phyloP scores from a whole-genome alignment of 2,888 invertebrate species.

The Parnassius apollo region DNA sequence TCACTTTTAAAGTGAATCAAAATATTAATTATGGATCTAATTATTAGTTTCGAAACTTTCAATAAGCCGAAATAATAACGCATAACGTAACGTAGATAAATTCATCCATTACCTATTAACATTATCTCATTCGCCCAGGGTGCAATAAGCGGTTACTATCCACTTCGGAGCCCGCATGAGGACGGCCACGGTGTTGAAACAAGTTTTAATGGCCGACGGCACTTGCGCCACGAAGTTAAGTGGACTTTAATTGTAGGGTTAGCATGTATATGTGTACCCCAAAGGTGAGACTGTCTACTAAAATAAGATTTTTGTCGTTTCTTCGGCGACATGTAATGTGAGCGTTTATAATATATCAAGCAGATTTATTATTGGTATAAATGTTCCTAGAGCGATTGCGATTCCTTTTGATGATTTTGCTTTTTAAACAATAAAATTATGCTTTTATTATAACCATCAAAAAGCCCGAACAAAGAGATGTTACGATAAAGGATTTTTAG shows the following conservation, averaged over 20 bases:
- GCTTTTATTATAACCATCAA: too few relatives aligned
- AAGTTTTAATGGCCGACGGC: conserved; percentile 62
- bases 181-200: conserved; percentile 40
- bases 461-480: too few relatives aligned
- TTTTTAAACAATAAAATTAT: too few relatives aligned
- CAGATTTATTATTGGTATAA: too few relatives aligned
- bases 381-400: too few relatives aligned
- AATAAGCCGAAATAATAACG: conserved; percentile 12
- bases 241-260: conserved; percentile 32
- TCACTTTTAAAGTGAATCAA: too few relatives aligned
- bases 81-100: conserved; percentile 6
- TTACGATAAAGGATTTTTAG: too few relatives aligned
- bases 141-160: conserved; percentile 26
- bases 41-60: too few relatives aligned
- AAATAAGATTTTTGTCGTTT: background rate
- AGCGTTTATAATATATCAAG: too few relatives aligned
- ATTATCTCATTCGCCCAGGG: conserved; percentile 25
- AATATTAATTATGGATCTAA: too few relatives aligned
- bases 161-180: conserved; percentile 22
- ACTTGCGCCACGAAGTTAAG: conserved; percentile 39
- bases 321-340: too few relatives aligned
- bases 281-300: conserved; percentile 5
- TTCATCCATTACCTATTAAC: conserved; percentile 24
- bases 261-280: conserved; percentile 32
- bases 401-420: too few relatives aligned